phyloP scores from a whole-genome alignment of 64 coral and sea anemone species.

The Pocillopora verrucosa region DNA sequence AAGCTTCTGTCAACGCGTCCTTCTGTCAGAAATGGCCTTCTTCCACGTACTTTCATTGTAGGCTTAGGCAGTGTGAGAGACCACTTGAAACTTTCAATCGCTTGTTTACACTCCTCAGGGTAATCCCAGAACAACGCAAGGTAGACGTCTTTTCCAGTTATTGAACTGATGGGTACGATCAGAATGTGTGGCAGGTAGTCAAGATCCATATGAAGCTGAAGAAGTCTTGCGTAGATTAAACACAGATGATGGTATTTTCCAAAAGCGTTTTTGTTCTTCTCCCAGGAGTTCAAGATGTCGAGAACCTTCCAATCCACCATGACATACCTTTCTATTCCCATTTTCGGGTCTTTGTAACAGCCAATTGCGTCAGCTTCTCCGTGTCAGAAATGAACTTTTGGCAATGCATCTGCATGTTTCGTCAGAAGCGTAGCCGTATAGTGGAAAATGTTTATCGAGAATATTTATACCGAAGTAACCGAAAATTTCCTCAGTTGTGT shows the following conservation, averaged over 20 bases:
- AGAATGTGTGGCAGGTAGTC: conserved; percentile 22
- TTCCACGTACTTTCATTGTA: too few species aligned
- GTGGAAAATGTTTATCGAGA: neutral
- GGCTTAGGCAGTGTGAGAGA: neutral
- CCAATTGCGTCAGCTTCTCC: conserved; percentile 43
- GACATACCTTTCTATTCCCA: neutral
- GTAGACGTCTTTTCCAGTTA: neutral
- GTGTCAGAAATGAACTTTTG: conserved; percentile 36
- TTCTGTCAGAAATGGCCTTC: too few species aligned
- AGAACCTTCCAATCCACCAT: too few species aligned
- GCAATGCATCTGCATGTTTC: neutral
- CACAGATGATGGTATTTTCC: conserved; percentile 49
- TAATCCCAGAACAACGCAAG: conserved; percentile 32
- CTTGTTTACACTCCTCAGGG: conserved; percentile 24
- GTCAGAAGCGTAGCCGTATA: conserved; percentile 32
- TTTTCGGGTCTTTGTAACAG: neutral
- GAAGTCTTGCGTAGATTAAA: conserved; percentile 34
- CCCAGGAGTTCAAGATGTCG: conserved; percentile 9
- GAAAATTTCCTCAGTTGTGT: too few species aligned
- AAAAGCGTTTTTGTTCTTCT: neutral
- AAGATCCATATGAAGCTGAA: too few species aligned
- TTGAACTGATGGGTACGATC: conserved; percentile 21
- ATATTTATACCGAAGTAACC: neutral
- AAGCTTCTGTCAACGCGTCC: too few species aligned
- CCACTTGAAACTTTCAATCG: neutral